Conservation (phyloP, 1,140 invertebrate genomes). For the Brachionus manjavacas region DNA sequence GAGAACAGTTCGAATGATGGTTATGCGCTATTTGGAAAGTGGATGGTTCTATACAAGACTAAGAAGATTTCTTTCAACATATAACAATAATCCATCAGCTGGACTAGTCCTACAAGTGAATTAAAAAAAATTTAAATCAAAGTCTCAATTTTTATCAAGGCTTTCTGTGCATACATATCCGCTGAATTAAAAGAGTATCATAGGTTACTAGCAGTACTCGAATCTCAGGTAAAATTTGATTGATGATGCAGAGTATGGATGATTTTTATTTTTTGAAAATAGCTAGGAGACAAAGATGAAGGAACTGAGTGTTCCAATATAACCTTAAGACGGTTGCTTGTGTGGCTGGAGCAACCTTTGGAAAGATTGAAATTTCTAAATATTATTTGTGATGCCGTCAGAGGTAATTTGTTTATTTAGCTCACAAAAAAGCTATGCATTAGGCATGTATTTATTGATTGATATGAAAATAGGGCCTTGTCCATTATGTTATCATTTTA, state of each 20-base stretch:
- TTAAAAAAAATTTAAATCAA: background rate
- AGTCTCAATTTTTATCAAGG: slow-evolving; percentile 53
- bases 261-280: background rate
- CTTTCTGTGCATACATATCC: slow-evolving; percentile 75
- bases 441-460: too few relatives aligned
- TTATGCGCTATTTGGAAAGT: slow-evolving; percentile 61
- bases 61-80: slow-evolving; percentile 64
- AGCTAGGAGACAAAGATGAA: slow-evolving; percentile 41
- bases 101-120: slow-evolving; percentile 71
- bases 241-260: background rate
- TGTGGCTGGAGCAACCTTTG: slow-evolving; percentile 76
- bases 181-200: slow-evolving; percentile 81
- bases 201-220: slow-evolving; percentile 76
- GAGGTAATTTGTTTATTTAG: slow-evolving; percentile 47
- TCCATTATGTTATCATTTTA: too few relatives aligned
- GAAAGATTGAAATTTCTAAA: slow-evolving; percentile 72
- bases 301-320: slow-evolving; percentile 58
- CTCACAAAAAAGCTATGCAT: too few relatives aligned
- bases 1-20: background rate
- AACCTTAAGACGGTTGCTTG: slow-evolving; percentile 70
- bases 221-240: slow-evolving; percentile 66
- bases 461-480: too few relatives aligned
- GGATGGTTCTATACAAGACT: slow-evolving; percentile 79
- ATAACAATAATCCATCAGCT: slow-evolving; percentile 57
- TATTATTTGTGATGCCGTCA: slow-evolving; percentile 71